These are phyloP conservation scores for Tympanoctomys barrerae DNA, from an alignment of 2,797 vertebrate species.

Conservation along the genomic window DNA sequence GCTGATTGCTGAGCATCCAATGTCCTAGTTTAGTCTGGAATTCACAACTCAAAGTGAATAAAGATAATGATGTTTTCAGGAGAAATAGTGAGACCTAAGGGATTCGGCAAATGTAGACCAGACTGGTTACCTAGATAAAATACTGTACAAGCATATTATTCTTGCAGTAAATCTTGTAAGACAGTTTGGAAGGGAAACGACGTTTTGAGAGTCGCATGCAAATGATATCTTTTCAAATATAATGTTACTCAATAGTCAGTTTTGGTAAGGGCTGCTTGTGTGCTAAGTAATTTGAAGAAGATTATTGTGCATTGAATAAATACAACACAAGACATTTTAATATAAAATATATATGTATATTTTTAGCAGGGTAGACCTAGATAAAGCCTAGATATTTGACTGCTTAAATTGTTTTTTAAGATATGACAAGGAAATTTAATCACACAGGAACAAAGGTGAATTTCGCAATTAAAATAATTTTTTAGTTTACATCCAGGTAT, in stretches of 20 bases:
- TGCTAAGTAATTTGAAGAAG: constrained; percentile 35
- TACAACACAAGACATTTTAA: background rate
- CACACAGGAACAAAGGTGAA: background rate
- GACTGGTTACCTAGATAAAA: background rate
- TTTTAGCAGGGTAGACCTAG: background rate
- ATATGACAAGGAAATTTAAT: background rate
- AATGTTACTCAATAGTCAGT: background rate
- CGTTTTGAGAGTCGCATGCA: background rate
- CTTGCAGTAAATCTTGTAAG: background rate
- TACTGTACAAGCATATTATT: background rate
- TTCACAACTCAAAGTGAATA: background rate
- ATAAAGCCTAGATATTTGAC: constrained; percentile 17
- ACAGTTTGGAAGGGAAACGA: background rate
- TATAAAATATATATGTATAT: background rate
- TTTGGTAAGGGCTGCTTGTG: background rate
- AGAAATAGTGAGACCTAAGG: background rate
- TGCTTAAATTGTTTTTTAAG: background rate
- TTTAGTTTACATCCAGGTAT: background rate
- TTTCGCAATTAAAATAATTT: background rate
- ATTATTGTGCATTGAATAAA: background rate
- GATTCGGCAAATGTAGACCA: background rate
- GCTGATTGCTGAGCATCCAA: background rate
- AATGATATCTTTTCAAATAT: background rate
- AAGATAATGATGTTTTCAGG: constrained; percentile 8
- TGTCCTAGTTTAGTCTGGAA: background rate